These are phyloP conservation scores for Drosophila ambigua DNA, from an alignment of 1,140 invertebrate genomes.

Conservation along the genomic window DNA sequence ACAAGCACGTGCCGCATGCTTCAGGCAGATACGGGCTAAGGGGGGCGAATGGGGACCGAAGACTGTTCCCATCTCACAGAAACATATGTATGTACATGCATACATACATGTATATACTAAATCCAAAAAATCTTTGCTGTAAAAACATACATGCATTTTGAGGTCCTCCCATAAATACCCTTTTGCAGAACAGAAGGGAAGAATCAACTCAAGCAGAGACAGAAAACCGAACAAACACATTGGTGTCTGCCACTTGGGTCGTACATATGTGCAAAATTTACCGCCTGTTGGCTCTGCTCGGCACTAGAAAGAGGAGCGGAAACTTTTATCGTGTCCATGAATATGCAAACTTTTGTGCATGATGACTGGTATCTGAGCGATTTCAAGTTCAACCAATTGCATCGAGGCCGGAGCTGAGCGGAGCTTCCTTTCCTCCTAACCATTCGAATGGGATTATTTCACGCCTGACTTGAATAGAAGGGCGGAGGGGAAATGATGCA, in stretches of 20 bases:
- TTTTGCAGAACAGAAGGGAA: background rate
- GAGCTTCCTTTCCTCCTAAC: constrained; percentile 26
- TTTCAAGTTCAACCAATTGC: constrained; percentile 45
- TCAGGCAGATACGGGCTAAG: constrained; percentile 19
- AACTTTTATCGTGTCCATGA: constrained; percentile 21
- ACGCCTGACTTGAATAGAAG: constrained; percentile 18
- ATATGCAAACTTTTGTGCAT: constrained; percentile 30
- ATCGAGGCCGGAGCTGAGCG: constrained; percentile 10
- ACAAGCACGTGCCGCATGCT: constrained; percentile 53
- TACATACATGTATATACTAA: background rate
- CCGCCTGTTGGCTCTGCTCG: constrained; percentile 34
- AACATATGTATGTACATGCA: no score
- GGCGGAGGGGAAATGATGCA: no score
- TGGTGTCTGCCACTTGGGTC: constrained; percentile 31
- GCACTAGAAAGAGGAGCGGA: constrained; percentile 8
- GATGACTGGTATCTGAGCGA: constrained; percentile 6
- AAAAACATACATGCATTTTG: no score
- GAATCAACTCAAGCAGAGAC: constrained; percentile 49
- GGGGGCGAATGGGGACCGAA: background rate
- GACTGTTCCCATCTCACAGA: no score
- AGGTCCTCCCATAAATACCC: background rate
- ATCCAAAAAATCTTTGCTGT: no score
- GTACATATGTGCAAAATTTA: constrained; percentile 63
- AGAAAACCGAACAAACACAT: constrained; percentile 27
- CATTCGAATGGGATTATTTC: constrained; percentile 27